phyloP scores from a whole-genome alignment of 2,113 vertebrate genomes.

The Ochotona curzoniae region DNA sequence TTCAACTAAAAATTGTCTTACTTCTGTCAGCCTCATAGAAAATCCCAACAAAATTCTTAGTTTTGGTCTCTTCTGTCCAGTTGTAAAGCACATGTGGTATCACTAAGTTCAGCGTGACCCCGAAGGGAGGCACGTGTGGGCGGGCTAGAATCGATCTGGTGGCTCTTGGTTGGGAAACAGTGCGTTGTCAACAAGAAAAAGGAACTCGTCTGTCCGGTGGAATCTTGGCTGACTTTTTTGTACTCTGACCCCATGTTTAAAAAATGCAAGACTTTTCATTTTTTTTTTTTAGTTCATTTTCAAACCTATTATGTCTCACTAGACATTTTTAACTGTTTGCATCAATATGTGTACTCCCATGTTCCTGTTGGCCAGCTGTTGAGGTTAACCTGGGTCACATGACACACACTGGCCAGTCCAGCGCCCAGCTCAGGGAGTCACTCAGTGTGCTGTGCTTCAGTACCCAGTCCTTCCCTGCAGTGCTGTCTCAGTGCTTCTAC shows the following conservation, averaged over 20 bases:
- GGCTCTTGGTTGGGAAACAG: slow-evolving; percentile 39
- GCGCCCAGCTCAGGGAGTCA: too few relatives aligned
- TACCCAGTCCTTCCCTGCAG: neutral
- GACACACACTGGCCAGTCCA: slow-evolving; percentile 2
- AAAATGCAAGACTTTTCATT: slow-evolving; percentile 66
- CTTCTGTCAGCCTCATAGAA: slow-evolving; percentile 21
- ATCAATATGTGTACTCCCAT: slow-evolving; percentile 62
- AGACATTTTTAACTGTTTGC: slow-evolving; percentile 63
- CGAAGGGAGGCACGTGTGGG: slow-evolving; percentile 46
- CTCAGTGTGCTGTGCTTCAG: too few relatives aligned
- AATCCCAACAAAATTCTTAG: neutral
- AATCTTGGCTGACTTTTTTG: slow-evolving; percentile 62
- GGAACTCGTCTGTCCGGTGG: slow-evolving; percentile 59
- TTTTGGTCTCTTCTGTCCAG: slow-evolving; percentile 47
- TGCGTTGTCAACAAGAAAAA: slow-evolving; percentile 49
- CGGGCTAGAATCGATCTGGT: slow-evolving; percentile 52
- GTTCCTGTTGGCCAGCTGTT: slow-evolving; percentile 57
- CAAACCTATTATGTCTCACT: slow-evolving; percentile 43
- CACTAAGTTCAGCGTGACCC: slow-evolving; percentile 40
- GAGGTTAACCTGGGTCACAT: slow-evolving; percentile 61
- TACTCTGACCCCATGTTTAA: slow-evolving; percentile 69
- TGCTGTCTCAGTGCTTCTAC: slow-evolving; percentile 34
- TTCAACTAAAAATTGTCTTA: neutral
- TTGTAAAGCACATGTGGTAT: slow-evolving; percentile 51
- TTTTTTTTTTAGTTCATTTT: slow-evolving; percentile 65